Conservation (phyloP, 2,888 invertebrate genomes). For the Alentia gelatinosa region DNA sequence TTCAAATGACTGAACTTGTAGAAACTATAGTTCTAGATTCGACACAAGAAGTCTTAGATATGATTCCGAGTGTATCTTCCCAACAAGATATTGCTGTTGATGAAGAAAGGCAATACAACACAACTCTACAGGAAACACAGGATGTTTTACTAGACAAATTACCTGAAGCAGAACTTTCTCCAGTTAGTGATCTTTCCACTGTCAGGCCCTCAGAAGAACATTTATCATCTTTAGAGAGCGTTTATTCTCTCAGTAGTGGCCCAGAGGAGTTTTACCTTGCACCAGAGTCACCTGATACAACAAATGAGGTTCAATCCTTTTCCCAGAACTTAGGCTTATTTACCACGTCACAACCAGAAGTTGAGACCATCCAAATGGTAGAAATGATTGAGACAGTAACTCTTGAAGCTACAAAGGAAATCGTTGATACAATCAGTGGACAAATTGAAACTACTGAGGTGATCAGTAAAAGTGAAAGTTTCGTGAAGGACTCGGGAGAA, state of each 20-base stretch:
- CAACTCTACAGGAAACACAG: background rate
- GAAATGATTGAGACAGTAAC: conserved; percentile 16
- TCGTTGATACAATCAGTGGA: conserved; percentile 16
- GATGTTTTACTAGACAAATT: background rate
- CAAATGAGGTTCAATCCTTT: background rate
- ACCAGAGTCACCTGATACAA: background rate
- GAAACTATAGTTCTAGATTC: conserved; percentile 9
- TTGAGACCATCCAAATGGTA: background rate
- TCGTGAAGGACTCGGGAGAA: background rate
- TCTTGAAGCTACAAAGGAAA: conserved; percentile 21
- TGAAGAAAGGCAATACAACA: background rate
- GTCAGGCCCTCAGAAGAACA: background rate
- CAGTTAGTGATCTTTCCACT: background rate
- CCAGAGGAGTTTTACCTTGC: background rate
- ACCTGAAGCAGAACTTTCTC: background rate
- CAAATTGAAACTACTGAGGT: background rate
- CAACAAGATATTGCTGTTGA: background rate
- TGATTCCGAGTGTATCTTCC: background rate
- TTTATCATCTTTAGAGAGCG: conserved; percentile 1
- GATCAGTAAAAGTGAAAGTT: background rate
- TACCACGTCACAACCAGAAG: background rate
- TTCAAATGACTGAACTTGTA: background rate
- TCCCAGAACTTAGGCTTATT: background rate
- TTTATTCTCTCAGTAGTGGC: background rate
- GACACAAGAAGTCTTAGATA: conserved; percentile 6